Percentiles rank a stretch among this genome's conserved stretches.
Evolutionary conservation across 2,888 invertebrate genomes (phyloP).

Genomic region (Ctenicera cuprea): DNA sequence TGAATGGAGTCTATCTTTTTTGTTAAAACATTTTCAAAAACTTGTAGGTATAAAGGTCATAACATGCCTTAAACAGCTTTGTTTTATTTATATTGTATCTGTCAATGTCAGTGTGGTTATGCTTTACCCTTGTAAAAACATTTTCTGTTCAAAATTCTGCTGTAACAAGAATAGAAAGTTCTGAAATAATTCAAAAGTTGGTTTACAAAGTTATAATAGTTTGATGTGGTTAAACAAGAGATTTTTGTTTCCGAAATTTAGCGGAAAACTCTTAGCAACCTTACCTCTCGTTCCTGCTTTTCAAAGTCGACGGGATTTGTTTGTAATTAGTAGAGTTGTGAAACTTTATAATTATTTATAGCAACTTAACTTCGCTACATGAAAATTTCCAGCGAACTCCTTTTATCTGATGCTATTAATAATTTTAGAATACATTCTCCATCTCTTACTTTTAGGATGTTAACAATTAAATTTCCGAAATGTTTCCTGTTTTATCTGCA

Average conservation of each 20-base stretch:
- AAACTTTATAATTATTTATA: constrained; percentile 32
- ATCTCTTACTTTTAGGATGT: background rate
- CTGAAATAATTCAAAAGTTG: no score
- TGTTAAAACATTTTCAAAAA: no score
- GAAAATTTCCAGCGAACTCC: constrained; percentile 18
- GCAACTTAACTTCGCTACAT: background rate
- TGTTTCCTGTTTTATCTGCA: constrained; percentile 11
- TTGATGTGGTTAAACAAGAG: background rate
- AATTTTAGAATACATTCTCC: constrained; percentile 2
- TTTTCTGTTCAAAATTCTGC: no score
- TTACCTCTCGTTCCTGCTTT: background rate
- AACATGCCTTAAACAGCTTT: no score
- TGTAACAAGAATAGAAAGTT: no score
- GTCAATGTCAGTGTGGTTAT: no score
- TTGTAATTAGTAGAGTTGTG: constrained; percentile 21
- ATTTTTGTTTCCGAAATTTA: background rate
- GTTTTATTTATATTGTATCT: no score
- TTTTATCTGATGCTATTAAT: constrained; percentile 20
- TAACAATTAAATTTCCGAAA: constrained; percentile 21
- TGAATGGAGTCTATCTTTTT: no score
- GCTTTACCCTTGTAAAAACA: no score
- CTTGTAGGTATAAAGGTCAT: no score
- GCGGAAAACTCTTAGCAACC: background rate
- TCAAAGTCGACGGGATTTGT: constrained; percentile 5
- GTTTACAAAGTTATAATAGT: no score